These are phyloP conservation scores for Hylia prasina DNA, from an alignment of 2,113 vertebrate genomes.

Conservation along the genomic window DNA sequence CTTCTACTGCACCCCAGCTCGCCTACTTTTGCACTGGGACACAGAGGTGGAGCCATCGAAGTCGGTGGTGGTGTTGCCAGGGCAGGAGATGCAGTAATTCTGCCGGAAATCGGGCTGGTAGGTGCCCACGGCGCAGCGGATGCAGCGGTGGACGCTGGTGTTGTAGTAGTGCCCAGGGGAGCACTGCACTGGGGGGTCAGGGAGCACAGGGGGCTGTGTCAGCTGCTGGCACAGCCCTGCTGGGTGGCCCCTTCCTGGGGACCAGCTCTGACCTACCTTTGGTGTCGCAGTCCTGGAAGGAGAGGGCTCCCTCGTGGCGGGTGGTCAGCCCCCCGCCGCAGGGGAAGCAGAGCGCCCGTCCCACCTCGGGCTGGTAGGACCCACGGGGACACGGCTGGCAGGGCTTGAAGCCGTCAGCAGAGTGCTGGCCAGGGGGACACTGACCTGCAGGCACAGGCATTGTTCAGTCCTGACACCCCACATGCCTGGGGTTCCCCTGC, in stretches of 20 bases:
- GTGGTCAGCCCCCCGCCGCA: slow-evolving; percentile 92
- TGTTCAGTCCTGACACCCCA: background rate
- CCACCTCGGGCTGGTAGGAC: slow-evolving; percentile 89
- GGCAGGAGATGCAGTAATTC: slow-evolving; percentile 95
- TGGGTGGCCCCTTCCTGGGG: background rate
- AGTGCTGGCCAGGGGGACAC: slow-evolving; percentile 87
- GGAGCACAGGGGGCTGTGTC: background rate
- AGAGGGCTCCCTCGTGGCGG: slow-evolving; percentile 88
- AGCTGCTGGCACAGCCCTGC: background rate
- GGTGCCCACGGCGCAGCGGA: slow-evolving; percentile 90
- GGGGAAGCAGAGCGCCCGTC: slow-evolving; percentile 88
- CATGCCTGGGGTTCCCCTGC: background rate
- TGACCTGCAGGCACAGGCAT: slow-evolving; percentile 77
- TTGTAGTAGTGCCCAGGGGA: slow-evolving; percentile 97
- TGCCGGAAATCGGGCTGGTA: slow-evolving; percentile 96
- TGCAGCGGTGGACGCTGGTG: slow-evolving; percentile 91
- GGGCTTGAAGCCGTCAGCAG: slow-evolving; percentile 89
- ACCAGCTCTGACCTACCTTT: slow-evolving; percentile 79
- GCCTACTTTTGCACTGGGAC: slow-evolving; percentile 95
- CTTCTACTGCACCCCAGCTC: background rate
- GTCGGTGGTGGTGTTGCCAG: slow-evolving; percentile 95
- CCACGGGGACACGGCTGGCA: slow-evolving; percentile 88
- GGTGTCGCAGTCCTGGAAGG: slow-evolving; percentile 96
- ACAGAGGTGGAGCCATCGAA: slow-evolving; percentile 95
- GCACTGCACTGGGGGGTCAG: slow-evolving; percentile 82